A percentile compares a stretch with the other conserved stretches of the same genome.
phyloP scores from a whole-genome alignment of 1,140 invertebrate species.

The Zophobas atratus region DNA sequence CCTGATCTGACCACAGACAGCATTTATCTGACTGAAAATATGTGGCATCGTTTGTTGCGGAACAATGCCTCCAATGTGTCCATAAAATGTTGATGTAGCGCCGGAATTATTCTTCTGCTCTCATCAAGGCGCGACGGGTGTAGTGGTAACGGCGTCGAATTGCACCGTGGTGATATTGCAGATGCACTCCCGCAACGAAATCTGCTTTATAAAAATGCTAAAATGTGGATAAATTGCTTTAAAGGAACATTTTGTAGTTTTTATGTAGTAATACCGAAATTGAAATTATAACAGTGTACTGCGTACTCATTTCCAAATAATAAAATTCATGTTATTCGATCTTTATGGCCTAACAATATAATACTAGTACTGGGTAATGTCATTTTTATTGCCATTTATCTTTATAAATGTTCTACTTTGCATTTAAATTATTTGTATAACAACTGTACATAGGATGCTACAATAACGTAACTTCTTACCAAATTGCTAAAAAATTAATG shows the following conservation, averaged over 20 bases:
- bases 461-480: too few species aligned
- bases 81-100: slow-evolving; percentile 49
- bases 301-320: background rate
- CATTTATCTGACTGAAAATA: slow-evolving; percentile 48
- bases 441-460: background rate
- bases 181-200: background rate
- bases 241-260: background rate
- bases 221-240: background rate
- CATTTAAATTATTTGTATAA: slow-evolving; percentile 24
- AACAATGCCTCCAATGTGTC: slow-evolving; percentile 44
- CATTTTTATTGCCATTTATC: slow-evolving; percentile 21
- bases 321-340: slow-evolving; percentile 14
- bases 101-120: slow-evolving; percentile 29
- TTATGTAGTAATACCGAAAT: too few species aligned
- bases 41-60: slow-evolving; percentile 34
- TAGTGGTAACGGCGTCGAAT: background rate
- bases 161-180: slow-evolving; percentile 25
- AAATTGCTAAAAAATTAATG: too few species aligned
- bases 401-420: slow-evolving; percentile 18
- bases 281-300: background rate
- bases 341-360: slow-evolving; percentile 8
- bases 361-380: slow-evolving; percentile 10
- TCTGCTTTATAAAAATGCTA: background rate
- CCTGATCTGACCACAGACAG: slow-evolving; percentile 43
- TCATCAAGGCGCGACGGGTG: slow-evolving; percentile 14